Base-by-base conservation (phyloP, 1,140 invertebrate species). In the Tachypleus tridentatus region DNA sequence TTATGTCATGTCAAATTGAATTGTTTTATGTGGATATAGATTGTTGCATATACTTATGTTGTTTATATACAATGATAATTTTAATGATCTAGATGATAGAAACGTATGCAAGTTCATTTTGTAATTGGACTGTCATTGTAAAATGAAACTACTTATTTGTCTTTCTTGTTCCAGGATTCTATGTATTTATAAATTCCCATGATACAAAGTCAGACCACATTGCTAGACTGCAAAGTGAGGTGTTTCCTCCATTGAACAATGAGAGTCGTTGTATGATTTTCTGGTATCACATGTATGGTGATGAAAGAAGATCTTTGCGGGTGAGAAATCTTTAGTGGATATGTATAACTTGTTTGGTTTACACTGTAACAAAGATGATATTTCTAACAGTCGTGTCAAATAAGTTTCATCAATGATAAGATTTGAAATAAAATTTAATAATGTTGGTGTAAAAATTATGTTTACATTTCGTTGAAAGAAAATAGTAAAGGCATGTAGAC, bases 151-250 rank as follows among this genome's bases (percentile, higher is more conserved):
- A 49, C 49, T 10, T 59, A 59, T 59, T 1, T 59, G 9, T 48
- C 5, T 6, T 49, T 58, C 49, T 5, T 60, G 5, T 60, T 64
- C 1, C 48, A 67, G 66, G 66, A 9, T 61, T 59, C 48, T 67
- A 67, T 48, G 7, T 67, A 9, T 63, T 67, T 8, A 58, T 67
- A 47, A 67, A 58, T n/a, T 62, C 61, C 4, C 50, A 51, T 49
- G 49, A 61, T n/a, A 64, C 62, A 49, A 48, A 29, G 5, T 47
- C 63, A 11, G 61, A 58, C 3, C 47, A 48, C 29, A 8, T n/a
- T 47, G 66, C 66, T 5, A 62, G 49, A 49, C 49, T 67, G n/a
- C 56, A 62, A 56, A 67, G 66, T 57, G 60, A 67, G 4, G 51
- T 51, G n/a, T 67, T 67, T 10, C 56, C 57, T 7, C 60, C 66